Evolutionary conservation across 2,888 invertebrate species (phyloP).

Genomic region (Thyatira batis): DNA sequence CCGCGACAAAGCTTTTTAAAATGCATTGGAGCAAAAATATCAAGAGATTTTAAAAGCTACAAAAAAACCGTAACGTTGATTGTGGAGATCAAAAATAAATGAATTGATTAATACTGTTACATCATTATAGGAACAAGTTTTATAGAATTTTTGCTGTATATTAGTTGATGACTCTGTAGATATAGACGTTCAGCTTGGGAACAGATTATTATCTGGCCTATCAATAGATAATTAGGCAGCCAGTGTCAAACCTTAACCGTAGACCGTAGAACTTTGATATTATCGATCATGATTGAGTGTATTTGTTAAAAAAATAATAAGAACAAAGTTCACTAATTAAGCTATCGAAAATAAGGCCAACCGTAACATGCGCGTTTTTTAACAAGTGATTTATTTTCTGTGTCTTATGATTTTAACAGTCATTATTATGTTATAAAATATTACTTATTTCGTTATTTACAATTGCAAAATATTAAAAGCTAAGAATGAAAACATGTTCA

Average conservation of each 20-base stretch:
- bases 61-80: constrained; percentile 13
- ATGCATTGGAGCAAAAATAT: constrained; percentile 22
- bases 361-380: constrained; percentile 5
- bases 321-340: constrained; percentile 48
- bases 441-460: too few species aligned
- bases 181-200: background rate
- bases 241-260: constrained; percentile 41
- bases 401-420: background rate
- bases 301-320: constrained; percentile 54
- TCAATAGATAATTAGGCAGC: constrained; percentile 27
- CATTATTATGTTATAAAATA: too few species aligned
- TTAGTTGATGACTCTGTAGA: background rate
- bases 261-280: constrained; percentile 53
- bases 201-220: constrained; percentile 39
- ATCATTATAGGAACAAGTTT: background rate
- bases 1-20: constrained; percentile 24
- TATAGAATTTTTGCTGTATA: too few species aligned
- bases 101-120: background rate
- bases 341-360: constrained; percentile 2
- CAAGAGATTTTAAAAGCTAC: constrained; percentile 17
- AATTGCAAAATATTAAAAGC: background rate
- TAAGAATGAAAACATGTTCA: too few species aligned
- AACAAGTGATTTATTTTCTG: background rate
- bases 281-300: constrained; percentile 65
- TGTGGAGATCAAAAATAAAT: constrained; percentile 3